These are phyloP conservation scores for Harpalus rubripes DNA, from an alignment of 2,888 invertebrate genomes.

Conservation along the genomic window DNA sequence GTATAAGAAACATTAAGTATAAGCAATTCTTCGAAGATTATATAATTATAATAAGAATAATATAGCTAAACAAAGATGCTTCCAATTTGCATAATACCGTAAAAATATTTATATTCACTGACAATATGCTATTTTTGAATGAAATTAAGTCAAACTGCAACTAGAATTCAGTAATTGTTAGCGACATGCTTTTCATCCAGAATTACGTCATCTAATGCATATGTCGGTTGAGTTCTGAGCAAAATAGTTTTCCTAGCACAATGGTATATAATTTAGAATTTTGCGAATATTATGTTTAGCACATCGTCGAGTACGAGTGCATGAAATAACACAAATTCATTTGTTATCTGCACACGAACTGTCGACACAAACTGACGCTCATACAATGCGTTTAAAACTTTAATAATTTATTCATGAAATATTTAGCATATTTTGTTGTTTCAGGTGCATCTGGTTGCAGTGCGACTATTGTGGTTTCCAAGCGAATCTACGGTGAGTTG, in stretches of 20 bases:
- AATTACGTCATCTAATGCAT: neutral
- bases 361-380: constrained; percentile 54
- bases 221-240: neutral
- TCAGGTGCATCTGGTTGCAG: constrained; percentile 51
- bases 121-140: neutral
- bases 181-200: neutral
- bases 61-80: too few species aligned
- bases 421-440: constrained; percentile 60
- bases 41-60: too few species aligned
- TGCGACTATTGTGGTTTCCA: constrained; percentile 31
- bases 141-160: neutral
- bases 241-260: neutral
- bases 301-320: neutral
- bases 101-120: neutral
- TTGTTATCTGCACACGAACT: constrained; percentile 42
- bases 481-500: constrained; percentile 33
- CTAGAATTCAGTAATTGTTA: neutral
- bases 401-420: constrained; percentile 61
- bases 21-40: too few species aligned
- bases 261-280: constrained; percentile 3
- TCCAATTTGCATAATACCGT: too few species aligned
- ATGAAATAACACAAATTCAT: constrained; percentile 59
- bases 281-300: constrained; percentile 21
- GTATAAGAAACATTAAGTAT: too few species aligned
- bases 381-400: constrained; percentile 59